These are phyloP conservation scores for Micromys minutus DNA, from an alignment of 2,113 vertebrate species.

Conservation along the genomic window DNA sequence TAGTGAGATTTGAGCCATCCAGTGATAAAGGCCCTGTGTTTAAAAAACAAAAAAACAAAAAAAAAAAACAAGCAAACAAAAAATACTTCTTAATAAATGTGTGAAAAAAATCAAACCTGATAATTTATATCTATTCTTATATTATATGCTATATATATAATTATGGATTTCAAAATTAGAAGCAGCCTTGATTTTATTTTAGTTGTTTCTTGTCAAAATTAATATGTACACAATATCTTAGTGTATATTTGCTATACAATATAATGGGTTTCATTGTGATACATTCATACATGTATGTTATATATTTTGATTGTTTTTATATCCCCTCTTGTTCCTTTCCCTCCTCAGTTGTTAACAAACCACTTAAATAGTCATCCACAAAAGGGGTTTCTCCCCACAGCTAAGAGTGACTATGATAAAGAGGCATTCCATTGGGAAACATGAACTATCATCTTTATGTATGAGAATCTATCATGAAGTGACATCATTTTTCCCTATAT, in stretches of 20 bases:
- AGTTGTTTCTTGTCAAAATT: neutral
- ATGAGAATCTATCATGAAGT: neutral
- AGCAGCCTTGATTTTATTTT: conserved; percentile 40
- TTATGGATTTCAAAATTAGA: conserved; percentile 43
- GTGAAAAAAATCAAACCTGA: conserved; percentile 21
- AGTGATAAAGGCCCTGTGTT: neutral
- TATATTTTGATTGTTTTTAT: neutral
- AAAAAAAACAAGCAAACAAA: too few relatives aligned
- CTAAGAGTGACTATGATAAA: conserved; percentile 49
- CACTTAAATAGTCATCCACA: conserved; percentile 44
- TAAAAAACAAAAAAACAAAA: too few relatives aligned
- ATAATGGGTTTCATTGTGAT: neutral
- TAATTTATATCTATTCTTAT: conserved; percentile 60
- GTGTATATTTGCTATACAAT: neutral
- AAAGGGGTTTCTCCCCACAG: neutral
- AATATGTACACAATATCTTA: neutral
- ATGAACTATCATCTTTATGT: conserved; percentile 39
- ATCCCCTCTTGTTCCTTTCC: neutral
- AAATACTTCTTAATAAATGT: conserved; percentile 22
- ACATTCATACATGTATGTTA: neutral
- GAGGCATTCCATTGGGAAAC: conserved; percentile 28
- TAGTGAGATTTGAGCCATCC: neutral
- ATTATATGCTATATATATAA: conserved; percentile 53
- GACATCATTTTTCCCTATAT: conserved; percentile 17
- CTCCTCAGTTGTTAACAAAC: conserved; percentile 11